phyloP scores from a whole-genome alignment of 2,797 vertebrate genomes.

The Neosilurus mollespiculum region DNA sequence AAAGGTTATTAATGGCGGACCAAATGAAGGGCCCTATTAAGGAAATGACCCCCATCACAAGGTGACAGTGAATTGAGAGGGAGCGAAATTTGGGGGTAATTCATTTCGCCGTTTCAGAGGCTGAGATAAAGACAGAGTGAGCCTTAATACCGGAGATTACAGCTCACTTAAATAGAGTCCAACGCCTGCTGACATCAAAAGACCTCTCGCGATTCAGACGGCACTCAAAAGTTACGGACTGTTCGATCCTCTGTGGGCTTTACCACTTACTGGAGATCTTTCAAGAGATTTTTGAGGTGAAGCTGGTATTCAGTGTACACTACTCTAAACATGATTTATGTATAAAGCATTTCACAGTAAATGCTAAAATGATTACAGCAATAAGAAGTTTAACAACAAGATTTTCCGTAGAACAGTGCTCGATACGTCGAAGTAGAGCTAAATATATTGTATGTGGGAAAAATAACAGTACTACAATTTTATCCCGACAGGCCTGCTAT shows the following conservation, averaged over 20 bases:
- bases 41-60: constrained; percentile 53
- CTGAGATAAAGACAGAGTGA: constrained; percentile 52
- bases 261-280: constrained; percentile 43
- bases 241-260: constrained; percentile 36
- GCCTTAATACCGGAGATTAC: constrained; percentile 54
- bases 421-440: too few species aligned
- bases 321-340: neutral
- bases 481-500: too few species aligned
- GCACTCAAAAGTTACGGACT: constrained; percentile 49
- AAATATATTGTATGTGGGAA: too few species aligned
- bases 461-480: too few species aligned
- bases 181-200: constrained; percentile 56
- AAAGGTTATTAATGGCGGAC: constrained; percentile 52
- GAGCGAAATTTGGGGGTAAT: constrained; percentile 50
- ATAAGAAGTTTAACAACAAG: neutral
- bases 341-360: neutral
- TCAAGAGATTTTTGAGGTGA: constrained; percentile 41
- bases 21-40: constrained; percentile 56
- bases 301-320: constrained; percentile 5
- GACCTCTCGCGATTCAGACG: constrained; percentile 41
- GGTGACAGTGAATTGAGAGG: constrained; percentile 47
- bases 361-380: neutral
- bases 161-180: constrained; percentile 57
- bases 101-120: constrained; percentile 51
- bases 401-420: too few species aligned